phyloP scores from a whole-genome alignment of 1,140 invertebrate genomes.

The Coelopa frigida region DNA sequence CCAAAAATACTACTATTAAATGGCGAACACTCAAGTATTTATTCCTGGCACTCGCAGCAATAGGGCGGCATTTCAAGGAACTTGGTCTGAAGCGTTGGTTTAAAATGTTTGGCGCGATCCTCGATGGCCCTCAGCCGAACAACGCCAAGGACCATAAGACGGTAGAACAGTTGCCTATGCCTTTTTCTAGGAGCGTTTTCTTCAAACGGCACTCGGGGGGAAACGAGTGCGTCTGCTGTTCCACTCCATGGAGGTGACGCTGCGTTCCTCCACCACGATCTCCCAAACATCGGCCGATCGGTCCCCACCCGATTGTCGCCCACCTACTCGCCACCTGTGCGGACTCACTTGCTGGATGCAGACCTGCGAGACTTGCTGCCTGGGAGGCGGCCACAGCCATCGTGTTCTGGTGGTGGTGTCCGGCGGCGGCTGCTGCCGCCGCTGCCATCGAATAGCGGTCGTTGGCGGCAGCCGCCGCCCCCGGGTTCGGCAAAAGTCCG shows the following conservation, averaged over 20 bases:
- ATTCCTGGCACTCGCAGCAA: too few species aligned
- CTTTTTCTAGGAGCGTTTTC: constrained; percentile 28
- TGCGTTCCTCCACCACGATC: too few species aligned
- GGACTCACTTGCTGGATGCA: constrained; percentile 59
- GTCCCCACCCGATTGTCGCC: background rate
- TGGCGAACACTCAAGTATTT: too few species aligned
- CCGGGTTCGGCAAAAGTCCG: constrained; percentile 41
- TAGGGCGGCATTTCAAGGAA: too few species aligned
- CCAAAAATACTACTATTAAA: too few species aligned
- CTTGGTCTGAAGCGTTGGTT: too few species aligned
- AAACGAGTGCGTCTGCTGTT: constrained; percentile 29
- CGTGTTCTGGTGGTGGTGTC: constrained; percentile 62
- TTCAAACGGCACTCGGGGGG: constrained; percentile 22
- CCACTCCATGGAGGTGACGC: constrained; percentile 20
- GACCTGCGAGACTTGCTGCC: constrained; percentile 64
- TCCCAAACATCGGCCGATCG: too few species aligned
- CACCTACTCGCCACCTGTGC: too few species aligned
- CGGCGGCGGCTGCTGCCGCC: constrained; percentile 47
- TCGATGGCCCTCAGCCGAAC: background rate
- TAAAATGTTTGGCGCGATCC: background rate
- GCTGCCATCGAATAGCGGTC: constrained; percentile 38
- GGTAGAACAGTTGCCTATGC: constrained; percentile 19
- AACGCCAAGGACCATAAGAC: background rate
- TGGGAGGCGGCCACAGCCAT: constrained; percentile 73
- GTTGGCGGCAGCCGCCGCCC: constrained; percentile 21